A percentile compares a stretch with the other conserved stretches of the same genome.
Evolutionary conservation across 2,888 invertebrate species (phyloP).

Genomic region (Neoascia interrupta): DNA sequence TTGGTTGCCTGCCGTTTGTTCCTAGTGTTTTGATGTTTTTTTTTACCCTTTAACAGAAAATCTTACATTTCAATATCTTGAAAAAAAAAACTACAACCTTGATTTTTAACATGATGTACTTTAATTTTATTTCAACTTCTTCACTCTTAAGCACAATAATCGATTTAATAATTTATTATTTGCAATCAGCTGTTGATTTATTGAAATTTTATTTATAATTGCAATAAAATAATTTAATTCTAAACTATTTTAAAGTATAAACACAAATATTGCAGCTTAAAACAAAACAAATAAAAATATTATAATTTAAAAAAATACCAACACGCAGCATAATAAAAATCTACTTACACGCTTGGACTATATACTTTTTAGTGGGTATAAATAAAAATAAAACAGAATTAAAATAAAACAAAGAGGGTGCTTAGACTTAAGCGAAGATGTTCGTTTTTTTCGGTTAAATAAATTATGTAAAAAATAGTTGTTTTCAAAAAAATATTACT

Average conservation of each 20-base stretch:
- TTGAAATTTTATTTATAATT: constrained; percentile 15
- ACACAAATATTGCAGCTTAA: constrained; percentile 11
- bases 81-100: too few relatives aligned
- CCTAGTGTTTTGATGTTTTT: too few relatives aligned
- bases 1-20: too few relatives aligned
- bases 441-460: constrained; percentile 23
- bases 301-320: constrained; percentile 42
- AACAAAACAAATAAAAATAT: constrained; percentile 12
- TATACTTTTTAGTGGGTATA: constrained; percentile 27
- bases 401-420: constrained; percentile 39
- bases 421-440: constrained; percentile 18
- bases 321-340: constrained; percentile 44
- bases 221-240: constrained; percentile 43
- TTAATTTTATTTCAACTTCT: constrained; percentile 52
- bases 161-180: constrained; percentile 17
- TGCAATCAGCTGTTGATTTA: constrained; percentile 53
- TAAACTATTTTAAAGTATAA: constrained; percentile 17
- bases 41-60: too few relatives aligned
- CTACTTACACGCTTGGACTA: constrained; percentile 21
- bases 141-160: constrained; percentile 50
- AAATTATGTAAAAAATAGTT: constrained; percentile 50
- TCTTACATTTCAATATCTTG: too few relatives aligned
- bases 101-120: constrained; percentile 49
- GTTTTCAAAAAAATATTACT: constrained; percentile 22
- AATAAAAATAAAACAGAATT: constrained; percentile 32